phyloP scores from a whole-genome alignment of 2,888 invertebrate genomes.

The Drosophila mimetica region DNA sequence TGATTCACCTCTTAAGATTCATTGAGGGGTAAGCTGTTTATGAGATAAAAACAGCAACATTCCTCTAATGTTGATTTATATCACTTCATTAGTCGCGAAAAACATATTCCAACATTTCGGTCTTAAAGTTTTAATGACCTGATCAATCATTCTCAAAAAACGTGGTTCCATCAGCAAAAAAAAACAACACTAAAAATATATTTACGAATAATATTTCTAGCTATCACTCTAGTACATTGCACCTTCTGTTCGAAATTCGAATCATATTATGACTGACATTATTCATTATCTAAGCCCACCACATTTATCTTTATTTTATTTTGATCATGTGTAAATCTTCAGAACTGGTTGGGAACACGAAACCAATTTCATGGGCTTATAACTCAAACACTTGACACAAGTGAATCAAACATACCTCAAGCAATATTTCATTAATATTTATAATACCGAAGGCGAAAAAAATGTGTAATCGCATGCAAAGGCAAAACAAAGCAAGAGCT shows the following conservation, averaged over 20 bases:
- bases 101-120: not conserved
- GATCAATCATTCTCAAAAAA: conserved; percentile 14
- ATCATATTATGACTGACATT: conserved; percentile 23
- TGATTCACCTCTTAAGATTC: conserved; percentile 3
- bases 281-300: conserved; percentile 24
- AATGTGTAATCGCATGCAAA: conserved; percentile 33
- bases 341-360: conserved; percentile 37
- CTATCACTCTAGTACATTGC: conserved; percentile 29
- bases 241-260: conserved; percentile 18
- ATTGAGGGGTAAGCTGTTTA: conserved; percentile 9
- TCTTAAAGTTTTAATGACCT: conserved; percentile 1
- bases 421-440: conserved; percentile 40
- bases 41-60: not conserved
- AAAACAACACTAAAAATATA: conserved; percentile 9
- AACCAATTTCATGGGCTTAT: conserved; percentile 25
- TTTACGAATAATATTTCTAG: conserved; percentile 9
- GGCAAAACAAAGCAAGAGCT: conserved; percentile 7
- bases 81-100: conserved; percentile 11
- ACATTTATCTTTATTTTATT: conserved; percentile 16
- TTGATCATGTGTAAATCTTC: conserved; percentile 29
- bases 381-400: conserved; percentile 34
- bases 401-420: conserved; percentile 29
- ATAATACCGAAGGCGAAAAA: conserved; percentile 26
- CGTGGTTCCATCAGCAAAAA: not conserved
- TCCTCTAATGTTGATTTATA: conserved; percentile 7